Base-by-base conservation (phyloP, 2,888 invertebrate species). In the Aporophyla nigra region DNA sequence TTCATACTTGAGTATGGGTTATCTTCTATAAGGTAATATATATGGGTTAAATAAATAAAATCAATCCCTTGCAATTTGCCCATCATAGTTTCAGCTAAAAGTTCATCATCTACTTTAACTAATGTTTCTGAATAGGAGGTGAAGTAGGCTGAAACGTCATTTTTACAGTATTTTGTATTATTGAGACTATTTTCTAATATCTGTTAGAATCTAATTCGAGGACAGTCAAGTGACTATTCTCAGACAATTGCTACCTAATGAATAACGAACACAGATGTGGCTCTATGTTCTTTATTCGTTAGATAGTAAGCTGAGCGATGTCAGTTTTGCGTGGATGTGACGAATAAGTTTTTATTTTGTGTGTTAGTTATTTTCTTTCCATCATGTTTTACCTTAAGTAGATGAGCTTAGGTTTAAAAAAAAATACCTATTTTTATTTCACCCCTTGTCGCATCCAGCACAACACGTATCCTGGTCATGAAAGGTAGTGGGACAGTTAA, bases 401-500 rank as follows among this genome's bases (percentile, higher is more conserved):
- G n/a, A 10, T 21, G 43, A 0, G 10, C 10, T n/a, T n/a, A 1
- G 10, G n/a, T 54, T 12, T n/a, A 56, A 24, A 3, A 58, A 58
- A 58, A 4, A 5, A 27, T 9, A 27, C 5, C 5, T 5, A 21
- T 27, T 53, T 53, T n/a, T n/a, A 12, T 21, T 19, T 24, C 7
- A 56, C 19, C 16, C 10, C 12, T 27, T 59, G 82, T 24, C 90
- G 27, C 79, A 88, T 94, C 94, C 76, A 93, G 91, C 0, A 6
- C 6, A 1, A 9, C 5, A 1, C 6, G 10, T n/a, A 59, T 91
- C 93, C 51, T 0, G 24, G 90, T 72, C 74, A 86, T 82, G 89
- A 90, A 91, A 94, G 95, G 95, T 94, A 95, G 94, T 93, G 93
- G 95, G 95, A 95, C 96, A 96, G 96, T 96, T 96, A 96, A 96